Percentiles rank a stretch among this genome's conserved stretches.
phyloP scores from a whole-genome alignment of 2,797 vertebrate species.

The Psittacula derbiana region DNA sequence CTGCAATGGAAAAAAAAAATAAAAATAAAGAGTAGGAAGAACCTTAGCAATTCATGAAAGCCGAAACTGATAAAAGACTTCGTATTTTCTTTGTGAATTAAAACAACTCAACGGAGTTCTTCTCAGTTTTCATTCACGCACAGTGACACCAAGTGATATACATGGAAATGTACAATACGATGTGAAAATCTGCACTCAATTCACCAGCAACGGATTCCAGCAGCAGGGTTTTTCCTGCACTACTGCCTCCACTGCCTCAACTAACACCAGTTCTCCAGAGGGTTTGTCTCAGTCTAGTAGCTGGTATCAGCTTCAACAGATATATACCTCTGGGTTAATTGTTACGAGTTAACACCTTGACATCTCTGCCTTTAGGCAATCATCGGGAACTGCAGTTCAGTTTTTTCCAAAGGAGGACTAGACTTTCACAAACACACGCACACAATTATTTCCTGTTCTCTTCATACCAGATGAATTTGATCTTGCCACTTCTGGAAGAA shows the following conservation, averaged over 20 bases:
- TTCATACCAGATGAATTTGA: background rate
- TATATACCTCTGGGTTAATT: background rate
- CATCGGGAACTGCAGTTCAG: background rate
- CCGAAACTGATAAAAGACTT: background rate
- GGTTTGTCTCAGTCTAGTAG: background rate
- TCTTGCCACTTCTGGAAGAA: background rate
- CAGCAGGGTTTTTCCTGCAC: background rate
- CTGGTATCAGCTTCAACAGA: background rate
- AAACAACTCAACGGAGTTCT: background rate
- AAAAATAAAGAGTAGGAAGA: background rate
- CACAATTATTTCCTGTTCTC: background rate
- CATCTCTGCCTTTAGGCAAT: background rate
- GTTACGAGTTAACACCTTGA: background rate
- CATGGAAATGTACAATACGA: background rate
- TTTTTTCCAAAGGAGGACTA: background rate
- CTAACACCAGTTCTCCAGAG: background rate
- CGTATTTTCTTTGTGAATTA: background rate
- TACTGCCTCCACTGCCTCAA: background rate
- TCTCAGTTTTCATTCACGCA: accelerated
- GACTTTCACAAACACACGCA: background rate
- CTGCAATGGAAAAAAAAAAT: slow-evolving; percentile 49
- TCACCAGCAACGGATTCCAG: background rate
- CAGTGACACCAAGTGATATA: accelerated
- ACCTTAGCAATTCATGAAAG: background rate
- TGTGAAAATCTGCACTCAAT: background rate